Base-by-base conservation (phyloP, 2,888 invertebrate genomes). In the Gymnocheta viridis region DNA sequence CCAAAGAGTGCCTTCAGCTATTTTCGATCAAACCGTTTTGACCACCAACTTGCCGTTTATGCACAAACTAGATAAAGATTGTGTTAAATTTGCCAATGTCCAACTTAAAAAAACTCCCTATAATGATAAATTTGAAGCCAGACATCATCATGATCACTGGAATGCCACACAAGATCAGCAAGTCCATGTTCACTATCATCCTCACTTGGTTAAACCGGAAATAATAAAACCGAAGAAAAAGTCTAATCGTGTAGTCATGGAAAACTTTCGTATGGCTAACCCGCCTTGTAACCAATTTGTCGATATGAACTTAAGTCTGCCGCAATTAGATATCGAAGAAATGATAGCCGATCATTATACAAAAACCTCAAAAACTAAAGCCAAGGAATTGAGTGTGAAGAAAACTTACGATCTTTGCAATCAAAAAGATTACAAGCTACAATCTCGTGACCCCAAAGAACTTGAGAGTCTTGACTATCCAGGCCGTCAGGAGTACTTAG, bases 121-220 rank as follows among this genome's bases (percentile, higher is more conserved):
- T 38, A 88, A 88, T 5, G 83, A 87, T 0, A 82, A 87, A 3
- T 89, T 92, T 9, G 89, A 91, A 49, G 88, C 88, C 0, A 88
- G 92, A 0, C 91, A 91, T 77, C 92, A 92, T 85, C 91, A 92
- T 76, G 91, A 90, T 72, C 92, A 92, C 80, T 89, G 88, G 88
- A 86, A 89, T 38, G 89, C 90, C 1, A 90, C 89, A 0, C 90
- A 92, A 67, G 87, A 87, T 27, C 90, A 90, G 32, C 51, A 58
- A 0, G 88, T 92, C 0, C 84, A 89, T 76, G 89, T 91, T 1
- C 89, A 88, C n/a, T 92, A 92, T 66, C 87, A 88, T 32, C 85
- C 88, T 0, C 87, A 89, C 56, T 86, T 90, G 0, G 88, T 90
- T 0, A 64, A 85, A 7, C 89, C 91, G 0, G 86, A 89, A 82